phyloP scores from a whole-genome alignment of 2,113 vertebrate species.

The Pygoscelis adeliae region DNA sequence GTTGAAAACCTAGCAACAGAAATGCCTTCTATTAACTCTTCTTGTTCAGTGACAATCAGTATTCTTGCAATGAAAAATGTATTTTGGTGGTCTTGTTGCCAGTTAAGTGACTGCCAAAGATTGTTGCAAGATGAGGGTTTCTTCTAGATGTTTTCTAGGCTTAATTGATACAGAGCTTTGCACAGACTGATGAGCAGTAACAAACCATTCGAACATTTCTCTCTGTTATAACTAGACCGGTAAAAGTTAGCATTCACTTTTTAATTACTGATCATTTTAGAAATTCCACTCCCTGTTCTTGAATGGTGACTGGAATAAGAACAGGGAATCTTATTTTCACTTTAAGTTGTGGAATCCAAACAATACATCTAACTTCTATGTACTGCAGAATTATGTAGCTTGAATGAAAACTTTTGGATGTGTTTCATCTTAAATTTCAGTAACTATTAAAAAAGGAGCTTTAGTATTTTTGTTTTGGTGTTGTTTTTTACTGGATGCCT shows the following conservation, averaged over 20 bases:
- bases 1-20: not conserved
- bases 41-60: not conserved
- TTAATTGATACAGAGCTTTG: not conserved
- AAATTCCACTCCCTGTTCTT: not conserved
- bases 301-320: not conserved
- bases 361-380: not conserved
- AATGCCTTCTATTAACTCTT: not conserved
- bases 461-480: not conserved
- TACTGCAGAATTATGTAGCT: not conserved
- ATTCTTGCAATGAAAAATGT: not conserved
- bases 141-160: not conserved
- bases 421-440: not conserved
- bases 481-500: not conserved
- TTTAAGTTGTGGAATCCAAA: not conserved
- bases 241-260: not conserved
- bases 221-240: not conserved
- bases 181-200: not conserved
- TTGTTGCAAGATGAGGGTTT: not conserved
- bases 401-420: not conserved
- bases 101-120: not conserved
- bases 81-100: not conserved
- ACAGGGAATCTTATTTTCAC: not conserved
- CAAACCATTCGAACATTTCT: not conserved
- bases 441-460: not conserved
- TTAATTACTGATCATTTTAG: not conserved